Evolutionary conservation across 1,140 invertebrate genomes (phyloP).

Genomic region (Plectrocnemia conspersa): DNA sequence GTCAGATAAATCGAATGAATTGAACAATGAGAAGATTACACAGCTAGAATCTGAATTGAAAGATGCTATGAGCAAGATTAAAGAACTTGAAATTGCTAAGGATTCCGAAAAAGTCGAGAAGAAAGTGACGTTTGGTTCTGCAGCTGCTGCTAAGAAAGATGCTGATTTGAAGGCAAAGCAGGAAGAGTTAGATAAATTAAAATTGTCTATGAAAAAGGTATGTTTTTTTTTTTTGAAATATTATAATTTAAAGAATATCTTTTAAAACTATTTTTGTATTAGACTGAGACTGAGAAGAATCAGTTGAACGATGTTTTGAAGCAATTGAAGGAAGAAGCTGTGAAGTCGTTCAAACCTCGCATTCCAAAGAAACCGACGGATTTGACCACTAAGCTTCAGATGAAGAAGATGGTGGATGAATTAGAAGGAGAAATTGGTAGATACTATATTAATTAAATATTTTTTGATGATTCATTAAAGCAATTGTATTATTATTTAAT

Average conservation of each 20-base stretch:
- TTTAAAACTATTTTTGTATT: slow-evolving; percentile 33
- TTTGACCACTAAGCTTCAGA: slow-evolving; percentile 62
- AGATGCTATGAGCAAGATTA: slow-evolving; percentile 56
- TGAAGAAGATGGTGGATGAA: slow-evolving; percentile 74
- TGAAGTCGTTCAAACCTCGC: slow-evolving; percentile 59
- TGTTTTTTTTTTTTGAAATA: not conserved
- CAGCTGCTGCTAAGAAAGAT: slow-evolving; percentile 51
- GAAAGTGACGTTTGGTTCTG: slow-evolving; percentile 46
- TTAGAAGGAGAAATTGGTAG: slow-evolving; percentile 73
- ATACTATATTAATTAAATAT: slow-evolving; percentile 13
- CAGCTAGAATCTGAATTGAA: slow-evolving; percentile 62
- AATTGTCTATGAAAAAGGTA: slow-evolving; percentile 47
- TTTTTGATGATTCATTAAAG: too few relatives aligned
- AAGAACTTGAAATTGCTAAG: slow-evolving; percentile 54
- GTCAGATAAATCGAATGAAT: slow-evolving; percentile 51
- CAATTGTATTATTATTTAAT: slow-evolving; percentile 29
- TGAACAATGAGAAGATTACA: slow-evolving; percentile 57
- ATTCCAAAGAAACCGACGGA: slow-evolving; percentile 66
- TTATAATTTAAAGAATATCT: not conserved
- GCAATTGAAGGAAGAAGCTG: slow-evolving; percentile 58
- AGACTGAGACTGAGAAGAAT: slow-evolving; percentile 57
- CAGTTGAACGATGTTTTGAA: slow-evolving; percentile 57
- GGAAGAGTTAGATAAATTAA: slow-evolving; percentile 50
- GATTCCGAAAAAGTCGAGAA: slow-evolving; percentile 52
- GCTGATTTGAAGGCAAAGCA: slow-evolving; percentile 54